Evolutionary conservation across 1,140 invertebrate species (phyloP).

Genomic region (Hylaeus volcanicus): DNA sequence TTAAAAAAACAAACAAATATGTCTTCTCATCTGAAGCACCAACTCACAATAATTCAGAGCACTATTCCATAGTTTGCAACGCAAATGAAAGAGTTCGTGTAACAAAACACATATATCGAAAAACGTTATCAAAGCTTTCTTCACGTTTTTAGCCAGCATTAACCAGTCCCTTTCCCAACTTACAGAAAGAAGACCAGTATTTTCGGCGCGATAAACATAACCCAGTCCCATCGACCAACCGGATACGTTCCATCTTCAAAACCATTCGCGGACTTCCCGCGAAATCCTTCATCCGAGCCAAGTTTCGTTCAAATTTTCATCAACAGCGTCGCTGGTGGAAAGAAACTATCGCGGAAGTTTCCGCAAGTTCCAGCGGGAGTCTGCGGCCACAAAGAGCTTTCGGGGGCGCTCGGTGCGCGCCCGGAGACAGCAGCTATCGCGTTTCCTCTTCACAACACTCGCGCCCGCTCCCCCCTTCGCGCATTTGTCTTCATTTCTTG

Average conservation of each 20-base stretch:
- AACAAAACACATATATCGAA: background rate
- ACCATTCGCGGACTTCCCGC: constrained; percentile 13
- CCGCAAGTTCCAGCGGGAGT: constrained; percentile 9
- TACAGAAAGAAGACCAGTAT: background rate
- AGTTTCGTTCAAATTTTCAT: constrained; percentile 64
- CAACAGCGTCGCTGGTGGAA: constrained; percentile 28
- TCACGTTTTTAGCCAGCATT: no score
- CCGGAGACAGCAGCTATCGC: constrained; percentile 67
- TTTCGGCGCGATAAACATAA: background rate
- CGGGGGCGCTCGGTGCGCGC: constrained; percentile 33
- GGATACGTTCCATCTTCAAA: constrained; percentile 11
- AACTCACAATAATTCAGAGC: no score
- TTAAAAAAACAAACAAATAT: no score
- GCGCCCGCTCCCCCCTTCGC: background rate
- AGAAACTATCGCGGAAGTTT: constrained; percentile 36
- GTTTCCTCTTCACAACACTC: constrained; percentile 75
- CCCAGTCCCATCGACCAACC: background rate
- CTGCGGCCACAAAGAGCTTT: constrained; percentile 24
- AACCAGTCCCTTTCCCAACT: no score
- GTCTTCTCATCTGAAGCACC: no score
- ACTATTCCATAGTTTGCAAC: no score
- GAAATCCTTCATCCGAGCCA: constrained; percentile 10
- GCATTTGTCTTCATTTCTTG: constrained; percentile 77
- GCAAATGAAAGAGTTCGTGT: background rate
- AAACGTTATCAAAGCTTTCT: background rate